These are phyloP conservation scores for Proisotoma minuta DNA, from an alignment of 2,888 invertebrate genomes.

Conservation along the genomic window DNA sequence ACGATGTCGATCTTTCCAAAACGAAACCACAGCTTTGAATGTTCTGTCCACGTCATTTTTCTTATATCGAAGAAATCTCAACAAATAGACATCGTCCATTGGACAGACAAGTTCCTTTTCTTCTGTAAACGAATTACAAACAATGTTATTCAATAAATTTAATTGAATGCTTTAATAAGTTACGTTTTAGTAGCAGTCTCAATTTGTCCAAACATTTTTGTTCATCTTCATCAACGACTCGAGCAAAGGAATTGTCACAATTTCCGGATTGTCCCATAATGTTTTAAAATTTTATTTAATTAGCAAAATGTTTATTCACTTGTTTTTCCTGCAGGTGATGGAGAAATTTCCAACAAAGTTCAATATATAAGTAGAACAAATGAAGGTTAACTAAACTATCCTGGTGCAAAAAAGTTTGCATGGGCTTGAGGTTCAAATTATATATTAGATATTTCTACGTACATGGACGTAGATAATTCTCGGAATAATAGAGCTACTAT, in stretches of 20 bases:
- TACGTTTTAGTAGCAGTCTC: neutral
- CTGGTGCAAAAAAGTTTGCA: too few species aligned
- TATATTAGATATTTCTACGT: too few species aligned
- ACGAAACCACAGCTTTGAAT: neutral
- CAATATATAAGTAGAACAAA: too few species aligned
- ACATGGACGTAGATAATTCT: too few species aligned
- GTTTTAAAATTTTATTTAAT: neutral
- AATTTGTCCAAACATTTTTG: neutral
- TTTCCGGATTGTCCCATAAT: neutral
- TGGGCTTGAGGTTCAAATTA: too few species aligned
- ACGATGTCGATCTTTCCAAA: neutral
- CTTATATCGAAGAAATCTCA: constrained; percentile 8
- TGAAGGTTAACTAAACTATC: too few species aligned
- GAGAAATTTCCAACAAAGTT: too few species aligned
- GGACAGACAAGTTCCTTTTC: neutral
- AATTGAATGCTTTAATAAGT: neutral
- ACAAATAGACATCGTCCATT: constrained; percentile 14
- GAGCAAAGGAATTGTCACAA: neutral
- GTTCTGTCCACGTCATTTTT: neutral
- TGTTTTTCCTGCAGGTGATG: too few species aligned
- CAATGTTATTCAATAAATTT: neutral
- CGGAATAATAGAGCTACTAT: too few species aligned
- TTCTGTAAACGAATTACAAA: neutral
- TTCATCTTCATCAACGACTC: neutral
- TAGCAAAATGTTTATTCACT: too few species aligned